phyloP scores from a whole-genome alignment of 2,888 invertebrate genomes.

The Chrysomela aeneicollis region DNA sequence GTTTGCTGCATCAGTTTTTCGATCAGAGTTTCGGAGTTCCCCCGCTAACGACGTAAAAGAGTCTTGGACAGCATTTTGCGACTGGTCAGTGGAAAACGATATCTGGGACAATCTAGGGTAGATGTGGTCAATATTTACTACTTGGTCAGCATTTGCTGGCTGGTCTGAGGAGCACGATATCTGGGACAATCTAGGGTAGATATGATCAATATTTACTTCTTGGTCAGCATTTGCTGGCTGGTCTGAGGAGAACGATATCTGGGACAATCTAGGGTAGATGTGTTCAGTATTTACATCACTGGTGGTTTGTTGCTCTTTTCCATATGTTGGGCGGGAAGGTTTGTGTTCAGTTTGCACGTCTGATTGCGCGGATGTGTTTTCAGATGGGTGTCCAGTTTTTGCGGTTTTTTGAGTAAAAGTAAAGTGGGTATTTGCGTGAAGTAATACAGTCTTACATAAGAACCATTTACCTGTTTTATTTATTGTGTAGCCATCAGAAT shows the following conservation, averaged over 20 bases:
- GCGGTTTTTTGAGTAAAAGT: neutral
- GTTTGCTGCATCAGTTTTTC: too few species aligned
- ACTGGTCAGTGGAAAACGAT: too few species aligned
- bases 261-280: conserved; percentile 12
- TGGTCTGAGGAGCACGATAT: neutral
- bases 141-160: neutral
- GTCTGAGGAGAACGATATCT: conserved; percentile 9
- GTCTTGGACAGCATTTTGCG: too few species aligned
- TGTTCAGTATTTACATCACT: conserved; percentile 3
- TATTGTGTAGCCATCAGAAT: neutral
- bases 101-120: too few species aligned
- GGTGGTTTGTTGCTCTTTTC: neutral
- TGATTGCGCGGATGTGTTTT: neutral
- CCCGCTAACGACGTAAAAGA: neutral
- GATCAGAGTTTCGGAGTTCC: conserved; percentile 4
- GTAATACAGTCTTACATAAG: neutral
- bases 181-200: conserved; percentile 8
- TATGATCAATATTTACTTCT: neutral
- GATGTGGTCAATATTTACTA: too few species aligned
- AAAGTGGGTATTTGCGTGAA: neutral
- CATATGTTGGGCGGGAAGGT: neutral
- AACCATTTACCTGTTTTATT: neutral
- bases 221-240: conserved; percentile 4
- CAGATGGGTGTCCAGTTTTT: neutral
- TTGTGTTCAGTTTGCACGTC: neutral